Conservation (phyloP, 2,797 vertebrate genomes). For the Rhabdomys pumilio region DNA sequence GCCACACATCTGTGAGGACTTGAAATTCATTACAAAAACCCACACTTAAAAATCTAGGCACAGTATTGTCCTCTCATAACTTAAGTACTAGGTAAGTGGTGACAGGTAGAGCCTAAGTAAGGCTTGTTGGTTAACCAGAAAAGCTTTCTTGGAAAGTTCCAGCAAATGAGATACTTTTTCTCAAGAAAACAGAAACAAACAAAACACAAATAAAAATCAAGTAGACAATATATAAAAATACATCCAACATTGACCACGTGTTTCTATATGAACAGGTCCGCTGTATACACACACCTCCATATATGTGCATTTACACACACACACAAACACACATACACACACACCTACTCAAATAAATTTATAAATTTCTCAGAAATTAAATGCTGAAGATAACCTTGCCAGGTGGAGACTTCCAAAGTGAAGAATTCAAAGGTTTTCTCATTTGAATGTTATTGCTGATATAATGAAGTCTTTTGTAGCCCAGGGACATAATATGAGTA, state of each 20-base stretch:
- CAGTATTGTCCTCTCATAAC: too few species aligned
- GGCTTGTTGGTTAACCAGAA: neutral
- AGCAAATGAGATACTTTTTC: neutral
- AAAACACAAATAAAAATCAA: neutral
- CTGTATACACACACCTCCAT: too few species aligned
- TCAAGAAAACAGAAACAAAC: neutral
- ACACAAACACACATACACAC: neutral
- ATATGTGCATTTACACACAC: neutral
- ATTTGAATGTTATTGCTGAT: neutral
- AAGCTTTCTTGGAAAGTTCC: neutral
- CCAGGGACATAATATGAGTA: neutral
- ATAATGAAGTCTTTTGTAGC: neutral
- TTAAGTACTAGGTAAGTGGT: too few species aligned
- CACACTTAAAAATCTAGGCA: neutral
- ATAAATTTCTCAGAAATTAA: slow-evolving; percentile 38
- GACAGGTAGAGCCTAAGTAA: neutral
- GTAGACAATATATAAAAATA: neutral
- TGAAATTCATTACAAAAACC: neutral
- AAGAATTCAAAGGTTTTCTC: neutral
- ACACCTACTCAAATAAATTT: neutral
- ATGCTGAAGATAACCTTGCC: neutral
- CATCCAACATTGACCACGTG: neutral
- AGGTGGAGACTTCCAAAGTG: neutral
- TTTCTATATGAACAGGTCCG: neutral
- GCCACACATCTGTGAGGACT: neutral